These are phyloP conservation scores for Cherax destructor DNA, from an alignment of 1,140 invertebrate species.

Conservation along the genomic window DNA sequence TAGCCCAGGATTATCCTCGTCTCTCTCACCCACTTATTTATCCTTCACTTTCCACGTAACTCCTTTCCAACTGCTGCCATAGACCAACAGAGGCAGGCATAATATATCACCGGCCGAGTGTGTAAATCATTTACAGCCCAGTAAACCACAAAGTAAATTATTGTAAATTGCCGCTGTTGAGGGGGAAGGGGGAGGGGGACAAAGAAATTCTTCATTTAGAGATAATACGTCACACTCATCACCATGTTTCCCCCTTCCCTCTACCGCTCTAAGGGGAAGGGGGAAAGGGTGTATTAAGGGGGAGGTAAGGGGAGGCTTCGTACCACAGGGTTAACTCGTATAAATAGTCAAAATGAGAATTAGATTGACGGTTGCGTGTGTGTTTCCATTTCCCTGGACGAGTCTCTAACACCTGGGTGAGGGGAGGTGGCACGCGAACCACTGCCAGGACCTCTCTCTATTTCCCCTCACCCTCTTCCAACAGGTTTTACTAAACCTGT, in stretches of 20 bases:
- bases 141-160: neutral
- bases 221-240: neutral
- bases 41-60: neutral
- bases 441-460: neutral
- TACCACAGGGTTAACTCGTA: neutral
- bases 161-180: neutral
- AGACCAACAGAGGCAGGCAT: neutral
- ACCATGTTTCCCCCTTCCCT: neutral
- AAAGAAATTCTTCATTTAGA: slow-evolving; percentile 1
- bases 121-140: neutral
- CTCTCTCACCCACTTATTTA: neutral
- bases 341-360: slow-evolving; percentile 39
- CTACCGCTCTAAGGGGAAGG: neutral
- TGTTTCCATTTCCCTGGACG: slow-evolving; percentile 8
- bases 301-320: neutral
- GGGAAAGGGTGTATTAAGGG: neutral
- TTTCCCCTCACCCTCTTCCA: neutral
- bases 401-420: slow-evolving; percentile 16
- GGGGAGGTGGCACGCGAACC: neutral
- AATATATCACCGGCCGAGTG: neutral
- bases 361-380: slow-evolving; percentile 27
- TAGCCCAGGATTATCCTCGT: too few species aligned
- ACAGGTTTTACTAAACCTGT: neutral
- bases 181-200: neutral
- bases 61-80: neutral